Evolutionary conservation across 2,888 invertebrate genomes (phyloP), one percentile per base, ranked within the genome.

Genomic region (Dinocampus coccinellae): DNA sequence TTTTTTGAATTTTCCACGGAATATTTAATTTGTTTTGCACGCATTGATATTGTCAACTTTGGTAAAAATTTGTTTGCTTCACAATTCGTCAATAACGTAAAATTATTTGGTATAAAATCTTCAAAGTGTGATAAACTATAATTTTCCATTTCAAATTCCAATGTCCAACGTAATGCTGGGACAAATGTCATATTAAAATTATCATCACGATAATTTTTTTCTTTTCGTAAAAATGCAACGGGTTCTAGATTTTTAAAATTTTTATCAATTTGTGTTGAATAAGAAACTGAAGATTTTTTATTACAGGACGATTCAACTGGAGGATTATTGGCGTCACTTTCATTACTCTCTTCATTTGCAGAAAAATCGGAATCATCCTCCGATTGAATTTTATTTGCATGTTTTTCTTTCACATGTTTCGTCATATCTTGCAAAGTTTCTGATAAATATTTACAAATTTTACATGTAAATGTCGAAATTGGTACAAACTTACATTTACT

Each of bases 41-140:
- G 69, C 83, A 92, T 91, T 0, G 93, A 93, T 75, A 88, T 81
- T 70, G 88, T 86, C 39, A 89, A 63, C 29, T 86, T 81, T 1
- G 93, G 93, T 74, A 92, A 80, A 82, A 91, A 92, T 29, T 87
- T 79, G 0, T 74, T 73, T 3, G 88, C 72, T 26, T 89, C 84
- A 0, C 86, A 81, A n/a, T 86, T 81, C 13, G 84, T 75, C 29
- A 92, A 77, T 34, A 87, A 73, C 29, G 82, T 81, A 74, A 85
- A 87, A n/a, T 79, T 70, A 75, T 87, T 86, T 16, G 80, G 82
- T 13, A 73, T 77, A 83, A 89, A 88, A 22, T 88, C 80, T 6
- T 87, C 77, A 76, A 89, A 91, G 69, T 91, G 81, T 10, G 76
- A 80, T 9, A 83, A 47, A 52, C 78, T 72, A 70, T 84, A 88